Percentiles rank a stretch among this genome's conserved stretches.
Conservation (phyloP, 2,113 vertebrate species). For the Muntiacus reevesi region DNA sequence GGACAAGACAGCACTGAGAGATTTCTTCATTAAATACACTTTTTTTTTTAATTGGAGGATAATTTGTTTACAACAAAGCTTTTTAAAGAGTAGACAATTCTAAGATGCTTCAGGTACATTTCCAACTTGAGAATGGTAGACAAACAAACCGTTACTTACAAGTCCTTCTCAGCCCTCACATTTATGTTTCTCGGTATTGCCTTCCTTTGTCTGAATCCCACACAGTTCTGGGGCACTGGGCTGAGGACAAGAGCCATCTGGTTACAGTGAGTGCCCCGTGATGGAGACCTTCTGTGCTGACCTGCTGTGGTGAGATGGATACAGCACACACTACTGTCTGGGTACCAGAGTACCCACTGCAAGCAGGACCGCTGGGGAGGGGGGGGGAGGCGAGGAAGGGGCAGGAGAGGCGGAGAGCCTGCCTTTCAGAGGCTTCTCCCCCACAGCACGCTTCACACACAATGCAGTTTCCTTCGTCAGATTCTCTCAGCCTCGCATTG, state of each 20-base stretch:
- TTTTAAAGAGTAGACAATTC: not conserved
- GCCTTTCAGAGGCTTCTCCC: not conserved
- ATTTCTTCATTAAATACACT: not conserved
- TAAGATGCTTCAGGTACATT: not conserved
- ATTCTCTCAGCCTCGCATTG: not conserved
- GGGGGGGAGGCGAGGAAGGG: not conserved
- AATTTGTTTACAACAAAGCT: not conserved
- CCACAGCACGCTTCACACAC: not conserved
- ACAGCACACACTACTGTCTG: not conserved
- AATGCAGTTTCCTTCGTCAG: constrained; percentile 3
- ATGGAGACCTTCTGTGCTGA: not conserved
- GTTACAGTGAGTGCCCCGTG: not conserved
- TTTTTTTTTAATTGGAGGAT: not conserved
- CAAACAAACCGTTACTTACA: not conserved
- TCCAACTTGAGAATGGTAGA: not conserved
- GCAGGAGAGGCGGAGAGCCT: not conserved
- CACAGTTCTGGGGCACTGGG: not conserved
- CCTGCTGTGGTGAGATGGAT: not conserved
- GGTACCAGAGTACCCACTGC: not conserved
- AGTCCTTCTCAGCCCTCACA: not conserved
- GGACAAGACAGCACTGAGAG: not conserved
- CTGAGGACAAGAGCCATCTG: not conserved
- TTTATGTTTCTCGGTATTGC: not conserved
- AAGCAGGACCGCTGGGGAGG: not conserved
- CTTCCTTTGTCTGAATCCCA: not conserved